A percentile compares a stretch with the other conserved stretches of the same genome.
Conservation (phyloP, 1,140 invertebrate genomes). For the Bombus difficillimus region DNA sequence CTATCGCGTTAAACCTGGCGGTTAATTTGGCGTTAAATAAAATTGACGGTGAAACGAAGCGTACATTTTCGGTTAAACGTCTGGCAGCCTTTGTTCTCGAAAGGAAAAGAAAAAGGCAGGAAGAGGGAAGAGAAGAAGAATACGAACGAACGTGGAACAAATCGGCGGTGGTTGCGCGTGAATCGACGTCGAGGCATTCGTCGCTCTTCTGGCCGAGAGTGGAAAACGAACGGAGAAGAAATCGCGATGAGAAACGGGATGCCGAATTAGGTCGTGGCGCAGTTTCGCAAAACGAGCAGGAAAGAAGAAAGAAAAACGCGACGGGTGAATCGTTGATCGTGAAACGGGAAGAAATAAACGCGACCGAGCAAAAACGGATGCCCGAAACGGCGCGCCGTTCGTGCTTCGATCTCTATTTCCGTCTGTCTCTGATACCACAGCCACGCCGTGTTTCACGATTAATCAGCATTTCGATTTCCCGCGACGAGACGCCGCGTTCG, state of each 20-base stretch:
- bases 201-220: too few relatives aligned
- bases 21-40: neutral
- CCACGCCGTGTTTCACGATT: neutral
- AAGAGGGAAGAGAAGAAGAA: neutral
- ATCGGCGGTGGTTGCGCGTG: neutral
- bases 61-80: neutral
- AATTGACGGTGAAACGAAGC: neutral
- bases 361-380: neutral
- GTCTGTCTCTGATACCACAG: neutral
- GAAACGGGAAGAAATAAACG: slow-evolving; percentile 8
- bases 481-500: neutral
- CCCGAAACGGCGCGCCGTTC: neutral
- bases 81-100: neutral
- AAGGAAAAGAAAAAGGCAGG: neutral
- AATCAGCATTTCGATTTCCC: neutral
- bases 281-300: slow-evolving; percentile 11
- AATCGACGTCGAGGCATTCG: neutral
- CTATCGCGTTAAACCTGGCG: neutral
- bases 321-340: neutral
- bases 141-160: neutral
- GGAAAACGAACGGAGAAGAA: neutral
- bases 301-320: slow-evolving; percentile 16
- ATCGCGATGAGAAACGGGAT: neutral
- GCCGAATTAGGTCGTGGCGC: slow-evolving; percentile 25
- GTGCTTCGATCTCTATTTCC: neutral